A percentile compares a stretch with the other conserved stretches of the same genome.
phyloP scores from a whole-genome alignment of 2,113 vertebrate genomes.

The Benitochromis conjunctus region DNA sequence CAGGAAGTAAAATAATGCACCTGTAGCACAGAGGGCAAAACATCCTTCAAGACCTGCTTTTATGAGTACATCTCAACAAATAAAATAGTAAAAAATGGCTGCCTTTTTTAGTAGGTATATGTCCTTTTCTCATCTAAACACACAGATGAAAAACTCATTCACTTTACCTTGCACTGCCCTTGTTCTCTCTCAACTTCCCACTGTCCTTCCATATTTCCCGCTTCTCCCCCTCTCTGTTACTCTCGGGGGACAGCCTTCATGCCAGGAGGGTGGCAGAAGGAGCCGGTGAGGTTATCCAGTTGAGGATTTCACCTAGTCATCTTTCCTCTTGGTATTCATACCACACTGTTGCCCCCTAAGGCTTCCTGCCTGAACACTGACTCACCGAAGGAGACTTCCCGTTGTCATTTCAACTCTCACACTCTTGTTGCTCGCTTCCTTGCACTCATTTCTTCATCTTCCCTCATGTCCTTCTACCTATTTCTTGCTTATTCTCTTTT shows the following conservation, averaged over 20 bases:
- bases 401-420: constrained; percentile 38
- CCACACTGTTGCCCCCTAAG: constrained; percentile 35
- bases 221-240: not conserved
- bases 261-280: constrained; percentile 25
- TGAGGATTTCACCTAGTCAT: constrained; percentile 62
- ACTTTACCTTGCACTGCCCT: constrained; percentile 16
- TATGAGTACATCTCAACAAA: constrained; percentile 31
- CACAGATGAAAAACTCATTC: not conserved
- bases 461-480: not conserved
- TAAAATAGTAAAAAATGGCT: not conserved
- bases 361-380: constrained; percentile 45
- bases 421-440: not conserved
- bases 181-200: not conserved
- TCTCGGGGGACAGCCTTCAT: not conserved
- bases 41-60: constrained; percentile 18
- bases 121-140: not conserved
- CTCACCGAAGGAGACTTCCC: constrained; percentile 47
- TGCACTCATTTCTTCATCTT: constrained; percentile 7
- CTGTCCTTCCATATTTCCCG: not conserved
- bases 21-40: not conserved
- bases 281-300: constrained; percentile 57
- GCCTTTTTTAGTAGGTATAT: not conserved
- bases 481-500: constrained; percentile 16
- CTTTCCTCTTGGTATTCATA: constrained; percentile 56
- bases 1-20: not conserved